Percentiles rank a stretch among this genome's conserved stretches.
phyloP scores from a whole-genome alignment of 2,113 vertebrate genomes.

The western clawed frog (Xenopus tropicalis) region DNA sequence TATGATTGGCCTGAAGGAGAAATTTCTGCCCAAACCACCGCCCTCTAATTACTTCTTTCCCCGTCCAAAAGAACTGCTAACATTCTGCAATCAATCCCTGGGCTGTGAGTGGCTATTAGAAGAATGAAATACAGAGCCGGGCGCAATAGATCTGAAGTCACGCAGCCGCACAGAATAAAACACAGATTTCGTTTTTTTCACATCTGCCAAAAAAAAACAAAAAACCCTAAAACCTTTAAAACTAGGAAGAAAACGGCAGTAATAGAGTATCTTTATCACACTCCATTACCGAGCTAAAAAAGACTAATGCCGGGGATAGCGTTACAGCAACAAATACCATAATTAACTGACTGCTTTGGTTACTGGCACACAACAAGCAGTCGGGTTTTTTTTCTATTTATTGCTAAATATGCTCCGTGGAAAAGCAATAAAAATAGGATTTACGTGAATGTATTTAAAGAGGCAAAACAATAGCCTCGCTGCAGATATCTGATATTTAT shows the following conservation, averaged over 20 bases:
- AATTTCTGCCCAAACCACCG: no score
- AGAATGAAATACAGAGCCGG: background rate
- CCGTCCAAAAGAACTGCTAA: background rate
- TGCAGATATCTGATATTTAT: no score
- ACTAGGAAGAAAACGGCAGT: constrained; percentile 39
- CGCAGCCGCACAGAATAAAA: constrained; percentile 2
- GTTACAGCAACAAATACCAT: constrained; percentile 43
- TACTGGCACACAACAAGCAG: constrained; percentile 24
- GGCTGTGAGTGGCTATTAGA: background rate
- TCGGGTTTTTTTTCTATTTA: constrained; percentile 26
- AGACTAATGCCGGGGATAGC: constrained; percentile 28
- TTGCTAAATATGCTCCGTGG: constrained; percentile 22
- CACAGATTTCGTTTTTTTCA: constrained; percentile 3
- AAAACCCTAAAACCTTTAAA: constrained; percentile 30
- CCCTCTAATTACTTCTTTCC: background rate
- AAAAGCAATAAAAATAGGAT: constrained; percentile 26
- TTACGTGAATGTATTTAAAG: constrained; percentile 17
- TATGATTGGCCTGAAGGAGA: no score
- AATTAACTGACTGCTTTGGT: constrained; percentile 31
- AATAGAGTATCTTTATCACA: constrained; percentile 44
- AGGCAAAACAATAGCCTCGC: background rate
- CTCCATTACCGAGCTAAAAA: constrained; percentile 43
- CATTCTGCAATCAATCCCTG: background rate
- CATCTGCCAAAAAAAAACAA: constrained; percentile 16
- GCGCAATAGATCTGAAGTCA: background rate